Evolutionary conservation across 2,888 invertebrate genomes (phyloP), one percentile per base, ranked within the genome.

Genomic region (Drymonia ruficornis): DNA sequence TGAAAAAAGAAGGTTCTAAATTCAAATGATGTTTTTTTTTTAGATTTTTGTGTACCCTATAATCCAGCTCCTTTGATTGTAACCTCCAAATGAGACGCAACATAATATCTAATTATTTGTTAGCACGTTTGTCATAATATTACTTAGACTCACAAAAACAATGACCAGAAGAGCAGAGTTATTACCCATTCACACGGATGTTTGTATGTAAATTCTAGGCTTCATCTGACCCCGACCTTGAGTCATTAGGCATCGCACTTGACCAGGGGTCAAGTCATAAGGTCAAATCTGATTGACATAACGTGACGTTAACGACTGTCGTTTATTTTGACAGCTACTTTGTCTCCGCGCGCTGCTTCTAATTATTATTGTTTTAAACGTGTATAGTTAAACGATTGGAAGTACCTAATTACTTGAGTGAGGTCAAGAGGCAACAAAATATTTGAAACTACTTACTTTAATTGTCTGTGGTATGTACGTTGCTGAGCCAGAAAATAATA

Each of bases 211-310:
- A 89, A 89, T 89, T 76, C 70, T 75, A 76, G 76, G 76, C 67
- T 74, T 67, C 63, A 62, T 74, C 65, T 62, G 63, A 81, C 83
- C 87, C 84, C 85, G 84, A 73, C 74, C 61, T 63, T 66, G 73
- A 79, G 79, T 83, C 87, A 85, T 88, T 83, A 86, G 53, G 83
- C 79, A 75, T 77, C 85, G 87, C 86, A 89, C 89, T 91, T 91
- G 91, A 92, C 91, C 91, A 89, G 57, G 78, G 82, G 82, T 78
- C 67, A 60, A 81, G 80, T 74, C 67, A 61, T 52, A 64, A 79
- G 85, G 45, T 85, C 80, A 73, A 42, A 15, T 59, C 72, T 89
- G 88, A 89, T 82, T 87, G 89, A 87, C 89, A 80, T 72, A 60
- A 65, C 54, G 44, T 72, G 78, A 74, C 72, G 75, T 56, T 75